A percentile compares a stretch with the other conserved stretches of the same genome.
Conservation (phyloP, 2,888 invertebrate genomes). For the Lymantria monacha region DNA sequence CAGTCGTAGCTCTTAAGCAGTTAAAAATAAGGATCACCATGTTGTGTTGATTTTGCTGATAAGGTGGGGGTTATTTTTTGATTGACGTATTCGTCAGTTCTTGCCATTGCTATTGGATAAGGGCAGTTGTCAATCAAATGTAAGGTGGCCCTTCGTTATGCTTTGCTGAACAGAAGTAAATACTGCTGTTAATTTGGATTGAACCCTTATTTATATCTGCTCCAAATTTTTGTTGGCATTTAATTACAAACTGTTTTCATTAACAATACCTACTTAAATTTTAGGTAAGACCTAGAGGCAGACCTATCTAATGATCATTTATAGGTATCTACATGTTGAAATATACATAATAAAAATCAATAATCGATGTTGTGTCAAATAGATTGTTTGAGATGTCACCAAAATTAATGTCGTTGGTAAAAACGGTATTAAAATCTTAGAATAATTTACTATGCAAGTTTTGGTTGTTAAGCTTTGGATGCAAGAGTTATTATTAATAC, state of each 20-base stretch:
- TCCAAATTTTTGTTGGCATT: too few relatives aligned
- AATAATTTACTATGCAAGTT: constrained; percentile 9
- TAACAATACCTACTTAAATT: too few relatives aligned
- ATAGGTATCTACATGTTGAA: too few relatives aligned
- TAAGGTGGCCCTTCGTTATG: constrained; percentile 69
- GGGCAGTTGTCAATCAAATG: constrained; percentile 90
- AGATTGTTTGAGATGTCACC: too few relatives aligned
- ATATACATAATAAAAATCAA: too few relatives aligned
- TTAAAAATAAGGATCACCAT: constrained; percentile 50
- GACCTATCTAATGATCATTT: too few relatives aligned
- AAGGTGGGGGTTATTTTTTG: constrained; percentile 70
- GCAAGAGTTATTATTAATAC: constrained; percentile 24
- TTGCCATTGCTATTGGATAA: constrained; percentile 89
- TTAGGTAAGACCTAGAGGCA: too few relatives aligned
- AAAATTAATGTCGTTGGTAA: background rate
- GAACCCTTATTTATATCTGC: constrained; percentile 12
- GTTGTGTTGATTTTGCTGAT: constrained; percentile 37
- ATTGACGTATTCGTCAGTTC: constrained; percentile 91
- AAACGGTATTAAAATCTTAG: constrained; percentile 3
- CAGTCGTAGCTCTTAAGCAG: constrained; percentile 31
- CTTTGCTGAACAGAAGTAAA: constrained; percentile 46
- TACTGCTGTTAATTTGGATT: constrained; percentile 21
- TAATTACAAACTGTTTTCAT: too few relatives aligned
- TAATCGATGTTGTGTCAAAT: too few relatives aligned
- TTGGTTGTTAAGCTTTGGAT: background rate